phyloP scores from a whole-genome alignment of 2,797 vertebrate genomes.

The Sebastes minor region DNA sequence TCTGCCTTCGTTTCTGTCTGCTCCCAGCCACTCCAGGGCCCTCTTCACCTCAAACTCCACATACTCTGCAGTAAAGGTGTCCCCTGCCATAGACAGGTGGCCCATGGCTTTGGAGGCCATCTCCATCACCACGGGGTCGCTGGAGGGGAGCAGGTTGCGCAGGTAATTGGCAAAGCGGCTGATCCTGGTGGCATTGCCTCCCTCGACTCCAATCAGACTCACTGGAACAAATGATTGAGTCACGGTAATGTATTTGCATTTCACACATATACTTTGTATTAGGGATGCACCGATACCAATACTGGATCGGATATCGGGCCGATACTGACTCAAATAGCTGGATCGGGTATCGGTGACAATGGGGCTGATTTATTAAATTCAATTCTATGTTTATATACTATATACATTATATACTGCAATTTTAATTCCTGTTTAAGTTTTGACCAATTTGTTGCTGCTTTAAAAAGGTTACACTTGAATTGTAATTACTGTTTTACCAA shows the following conservation, averaged over 20 bases:
- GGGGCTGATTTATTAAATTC: too few species aligned
- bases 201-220: slow-evolving; percentile 97
- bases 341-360: too few species aligned
- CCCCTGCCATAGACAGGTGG: slow-evolving; percentile 95
- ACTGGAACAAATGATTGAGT: slow-evolving; percentile 77
- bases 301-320: too few species aligned
- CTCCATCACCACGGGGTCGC: slow-evolving; percentile 96
- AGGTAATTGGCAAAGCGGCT: slow-evolving; percentile 98
- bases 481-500: too few species aligned
- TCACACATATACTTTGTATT: neutral
- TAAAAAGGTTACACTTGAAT: too few species aligned
- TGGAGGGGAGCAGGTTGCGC: slow-evolving; percentile 96
- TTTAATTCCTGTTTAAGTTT: too few species aligned
- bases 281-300: too few species aligned
- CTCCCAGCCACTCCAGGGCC: slow-evolving; percentile 97
- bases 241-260: neutral
- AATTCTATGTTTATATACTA: too few species aligned
- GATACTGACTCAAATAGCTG: too few species aligned
- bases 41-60: slow-evolving; percentile 99
- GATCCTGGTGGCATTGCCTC: slow-evolving; percentile 96
- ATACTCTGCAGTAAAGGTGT: slow-evolving; percentile 97
- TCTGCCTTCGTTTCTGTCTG: slow-evolving; percentile 95
- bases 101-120: slow-evolving; percentile 99
- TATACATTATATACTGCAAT: too few species aligned
- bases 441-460: too few species aligned